Conservation (phyloP, 2,888 invertebrate species). For the Hypena proboscidalis region DNA sequence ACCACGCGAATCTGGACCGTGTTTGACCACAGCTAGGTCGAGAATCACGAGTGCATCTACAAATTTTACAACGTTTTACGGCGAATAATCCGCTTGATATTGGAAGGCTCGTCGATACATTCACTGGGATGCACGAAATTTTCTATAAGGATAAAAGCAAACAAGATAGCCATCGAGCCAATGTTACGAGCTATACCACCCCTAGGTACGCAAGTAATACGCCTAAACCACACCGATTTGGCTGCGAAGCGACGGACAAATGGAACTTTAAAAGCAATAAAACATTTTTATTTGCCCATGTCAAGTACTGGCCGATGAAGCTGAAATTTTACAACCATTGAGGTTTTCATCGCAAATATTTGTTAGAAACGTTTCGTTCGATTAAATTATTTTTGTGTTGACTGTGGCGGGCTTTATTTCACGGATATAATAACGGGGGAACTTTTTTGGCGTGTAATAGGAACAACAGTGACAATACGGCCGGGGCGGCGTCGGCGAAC, state of each 20-base stretch:
- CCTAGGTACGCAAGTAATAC: slow-evolving; percentile 42
- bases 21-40: slow-evolving; percentile 45
- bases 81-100: slow-evolving; percentile 81
- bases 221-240: slow-evolving; percentile 45
- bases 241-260: slow-evolving; percentile 48
- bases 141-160: slow-evolving; percentile 85
- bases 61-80: slow-evolving; percentile 75
- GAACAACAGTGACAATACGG: slow-evolving; percentile 68
- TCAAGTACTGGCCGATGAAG: slow-evolving; percentile 58
- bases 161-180: slow-evolving; percentile 81
- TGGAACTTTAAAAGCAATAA: slow-evolving; percentile 57
- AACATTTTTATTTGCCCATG: slow-evolving; percentile 62
- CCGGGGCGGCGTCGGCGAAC: slow-evolving; percentile 56
- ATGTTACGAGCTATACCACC: slow-evolving; percentile 60
- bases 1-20: slow-evolving; percentile 56
- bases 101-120: slow-evolving; percentile 82
- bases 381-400: slow-evolving; percentile 55
- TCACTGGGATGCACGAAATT: slow-evolving; percentile 83
- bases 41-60: slow-evolving; percentile 44
- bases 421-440: slow-evolving; percentile 48
- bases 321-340: slow-evolving; percentile 59
- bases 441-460: slow-evolving; percentile 69
- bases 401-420: slow-evolving; percentile 41
- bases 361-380: slow-evolving; percentile 49
- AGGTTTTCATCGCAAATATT: slow-evolving; percentile 62